Evolutionary conservation across 35 echinoderm and acorn worm genomes (phyloP).

Genomic region (Strongylocentrotus purpuratus): DNA sequence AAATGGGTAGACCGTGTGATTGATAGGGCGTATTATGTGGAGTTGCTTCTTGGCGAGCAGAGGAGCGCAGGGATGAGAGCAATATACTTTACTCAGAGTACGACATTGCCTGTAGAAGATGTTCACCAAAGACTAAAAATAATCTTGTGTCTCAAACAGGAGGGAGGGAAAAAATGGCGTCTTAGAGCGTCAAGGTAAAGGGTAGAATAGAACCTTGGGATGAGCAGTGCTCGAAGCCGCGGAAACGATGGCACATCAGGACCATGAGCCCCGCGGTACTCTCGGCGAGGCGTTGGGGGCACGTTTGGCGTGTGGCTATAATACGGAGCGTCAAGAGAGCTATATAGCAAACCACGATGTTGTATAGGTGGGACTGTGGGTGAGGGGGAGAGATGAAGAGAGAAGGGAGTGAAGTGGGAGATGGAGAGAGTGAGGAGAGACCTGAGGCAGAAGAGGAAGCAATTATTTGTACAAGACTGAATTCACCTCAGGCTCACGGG

Average conservation of each 20-base stretch:
- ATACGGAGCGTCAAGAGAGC: neutral
- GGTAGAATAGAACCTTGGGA: neutral
- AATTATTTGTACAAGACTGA: conserved; percentile 52
- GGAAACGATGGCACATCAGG: conserved; percentile 31
- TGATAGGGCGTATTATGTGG: neutral
- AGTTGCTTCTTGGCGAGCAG: neutral
- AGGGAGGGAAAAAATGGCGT: neutral
- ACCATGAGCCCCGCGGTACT: conserved; percentile 11
- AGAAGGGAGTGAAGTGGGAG: neutral
- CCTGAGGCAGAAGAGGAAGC: conserved; percentile 35
- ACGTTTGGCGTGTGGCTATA: conserved; percentile 3
- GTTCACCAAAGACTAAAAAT: neutral
- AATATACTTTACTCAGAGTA: neutral
- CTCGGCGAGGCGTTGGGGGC: conserved; percentile 24
- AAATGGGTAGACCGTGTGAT: neutral
- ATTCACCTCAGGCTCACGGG: conserved; percentile 24
- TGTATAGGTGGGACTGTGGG: neutral
- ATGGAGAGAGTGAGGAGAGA: neutral
- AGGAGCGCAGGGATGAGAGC: neutral
- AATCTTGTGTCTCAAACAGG: neutral
- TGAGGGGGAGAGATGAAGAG: neutral
- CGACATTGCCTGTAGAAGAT: neutral
- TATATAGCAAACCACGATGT: neutral
- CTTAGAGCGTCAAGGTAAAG: neutral
- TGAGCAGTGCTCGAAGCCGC: conserved; percentile 37